Conservation (phyloP, 2,888 invertebrate genomes). For the Sesamia inferens region DNA sequence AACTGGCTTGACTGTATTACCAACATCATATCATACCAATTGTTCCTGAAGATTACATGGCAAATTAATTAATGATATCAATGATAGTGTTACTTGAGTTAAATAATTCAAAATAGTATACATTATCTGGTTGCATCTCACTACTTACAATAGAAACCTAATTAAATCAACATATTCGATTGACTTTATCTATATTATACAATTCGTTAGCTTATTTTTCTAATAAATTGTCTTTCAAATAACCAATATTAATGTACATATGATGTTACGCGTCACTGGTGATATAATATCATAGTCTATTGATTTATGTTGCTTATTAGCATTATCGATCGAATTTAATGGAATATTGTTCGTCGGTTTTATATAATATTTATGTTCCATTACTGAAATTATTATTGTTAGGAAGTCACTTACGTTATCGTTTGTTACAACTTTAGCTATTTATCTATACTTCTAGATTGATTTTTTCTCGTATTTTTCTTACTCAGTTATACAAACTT, state of each 20-base stretch:
- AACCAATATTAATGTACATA: slow-evolving; percentile 28
- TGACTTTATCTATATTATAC: slow-evolving; percentile 18
- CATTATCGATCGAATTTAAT: slow-evolving; percentile 28
- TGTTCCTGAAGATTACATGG: background rate
- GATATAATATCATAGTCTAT: slow-evolving; percentile 35
- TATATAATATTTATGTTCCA: slow-evolving; percentile 15
- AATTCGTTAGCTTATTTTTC: slow-evolving; percentile 33
- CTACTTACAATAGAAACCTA: slow-evolving; percentile 8
- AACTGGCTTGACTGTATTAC: background rate
- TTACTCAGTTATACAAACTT: background rate
- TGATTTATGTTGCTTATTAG: slow-evolving; percentile 34
- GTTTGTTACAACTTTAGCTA: background rate
- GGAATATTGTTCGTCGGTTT: slow-evolving; percentile 8
- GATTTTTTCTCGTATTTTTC: background rate
- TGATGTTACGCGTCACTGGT: slow-evolving; percentile 23
- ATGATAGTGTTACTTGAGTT: background rate
- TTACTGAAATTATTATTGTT: slow-evolving; percentile 3
- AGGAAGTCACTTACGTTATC: slow-evolving; percentile 1
- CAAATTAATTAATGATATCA: background rate
- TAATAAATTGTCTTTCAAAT: slow-evolving; percentile 45
- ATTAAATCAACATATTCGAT: slow-evolving; percentile 19
- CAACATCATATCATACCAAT: background rate
- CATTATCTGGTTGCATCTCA: background rate
- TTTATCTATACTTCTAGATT: background rate
- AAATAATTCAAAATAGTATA: slow-evolving; percentile 24